Evolutionary conservation across 2,888 invertebrate species (phyloP), one percentile per base, ranked within the genome.

Genomic region (Phrixothrix hirtus): DNA sequence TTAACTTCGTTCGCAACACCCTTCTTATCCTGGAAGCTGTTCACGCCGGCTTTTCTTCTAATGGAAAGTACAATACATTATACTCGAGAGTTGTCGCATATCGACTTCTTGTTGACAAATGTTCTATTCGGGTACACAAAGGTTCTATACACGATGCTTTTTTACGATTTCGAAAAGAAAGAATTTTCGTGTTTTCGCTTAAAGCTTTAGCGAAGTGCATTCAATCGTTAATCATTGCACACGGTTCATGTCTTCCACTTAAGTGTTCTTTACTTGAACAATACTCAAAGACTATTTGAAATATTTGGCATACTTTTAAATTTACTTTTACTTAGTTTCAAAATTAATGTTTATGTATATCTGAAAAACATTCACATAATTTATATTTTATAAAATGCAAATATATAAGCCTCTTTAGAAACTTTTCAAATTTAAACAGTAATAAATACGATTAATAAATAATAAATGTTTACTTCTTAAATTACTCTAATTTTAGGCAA

Each of bases 171-270:
- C 63, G 58, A 61, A 66, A 71, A 72, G 63, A 68, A 73, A 70
- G 74, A 72, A 71, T 75, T 75, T 75, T 72, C 74, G 74, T 73
- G 74, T 75, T 75, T 69, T 67, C 72, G 71, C 72, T 67, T 62
- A 59, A 61, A 58, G 61, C 71, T 71, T 72, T 72, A 62, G 68
- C 60, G 65, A 64, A 74, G 75, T 75, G 76, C 74, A 74, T 72
- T 75, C 72, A 73, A 73, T 76, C 76, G 75, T 76, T 75, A 74
- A 74, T 76, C 76, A 75, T 70, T 70, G 63, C 69, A 71, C 69
- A 69, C 71, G 67, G 63, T 64, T 61, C 66, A 64, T 61, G 64
- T 68, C 68, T 67, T 66, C 62, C 59, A 63, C 62, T 63, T 65
- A 59, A 65, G 54, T 56, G 58, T 61, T 63, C 58, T 64, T 64